A percentile compares a stretch with the other conserved stretches of the same genome.
These are phyloP conservation scores for Leptopilina syphax DNA, from an alignment of 2,888 invertebrate genomes.

Conservation along the genomic window DNA sequence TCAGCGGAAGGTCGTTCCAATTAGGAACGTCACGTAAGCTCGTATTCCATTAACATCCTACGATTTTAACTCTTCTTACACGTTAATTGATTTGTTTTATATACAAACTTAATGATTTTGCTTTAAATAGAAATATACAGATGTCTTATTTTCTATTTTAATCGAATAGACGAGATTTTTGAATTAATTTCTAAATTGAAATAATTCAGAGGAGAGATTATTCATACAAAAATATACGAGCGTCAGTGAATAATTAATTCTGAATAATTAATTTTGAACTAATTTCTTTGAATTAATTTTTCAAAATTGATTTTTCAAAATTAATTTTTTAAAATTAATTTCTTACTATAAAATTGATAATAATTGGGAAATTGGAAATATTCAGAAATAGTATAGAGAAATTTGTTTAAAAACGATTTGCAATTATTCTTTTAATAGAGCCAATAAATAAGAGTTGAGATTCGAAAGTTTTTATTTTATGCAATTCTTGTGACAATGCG, in stretches of 20 bases:
- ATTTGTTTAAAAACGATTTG: neutral
- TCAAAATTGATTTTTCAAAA: too few species aligned
- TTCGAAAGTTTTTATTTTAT: slow-evolving; percentile 17
- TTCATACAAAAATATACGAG: too few species aligned
- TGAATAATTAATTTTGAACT: too few species aligned
- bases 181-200: neutral
- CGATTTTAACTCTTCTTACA: neutral
- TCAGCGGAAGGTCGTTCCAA: slow-evolving; percentile 51
- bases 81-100: slow-evolving; percentile 24
- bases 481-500: slow-evolving; percentile 16
- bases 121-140: neutral
- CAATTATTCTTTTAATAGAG: neutral
- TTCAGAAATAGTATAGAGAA: too few species aligned
- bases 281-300: too few species aligned
- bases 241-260: too few species aligned
- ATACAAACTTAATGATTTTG: neutral
- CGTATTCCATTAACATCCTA: slow-evolving; percentile 43
- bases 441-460: slow-evolving; percentile 19
- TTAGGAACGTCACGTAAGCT: slow-evolving; percentile 40
- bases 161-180: neutral
- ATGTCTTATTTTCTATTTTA: slow-evolving; percentile 2
- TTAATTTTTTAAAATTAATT: too few species aligned
- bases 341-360: too few species aligned
- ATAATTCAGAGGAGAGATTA: neutral
- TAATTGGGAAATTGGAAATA: too few species aligned